phyloP scores from a whole-genome alignment of 2,888 invertebrate genomes.

The Cheilosia soror region DNA sequence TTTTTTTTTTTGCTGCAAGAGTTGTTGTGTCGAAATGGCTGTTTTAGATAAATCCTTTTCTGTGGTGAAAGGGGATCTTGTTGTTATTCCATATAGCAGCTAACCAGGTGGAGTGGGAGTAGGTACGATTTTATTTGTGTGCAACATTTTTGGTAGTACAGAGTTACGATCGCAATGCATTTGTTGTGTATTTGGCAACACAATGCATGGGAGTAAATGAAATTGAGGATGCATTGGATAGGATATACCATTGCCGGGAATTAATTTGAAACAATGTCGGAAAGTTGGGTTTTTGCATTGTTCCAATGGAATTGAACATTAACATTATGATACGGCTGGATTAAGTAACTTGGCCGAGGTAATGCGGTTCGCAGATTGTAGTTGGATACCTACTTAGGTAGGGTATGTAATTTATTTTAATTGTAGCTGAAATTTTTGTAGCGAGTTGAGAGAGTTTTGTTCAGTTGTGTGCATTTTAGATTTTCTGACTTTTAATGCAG shows the following conservation, averaged over 20 bases:
- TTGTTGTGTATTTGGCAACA: constrained; percentile 14
- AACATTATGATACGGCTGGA: constrained; percentile 29
- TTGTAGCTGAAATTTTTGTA: background rate
- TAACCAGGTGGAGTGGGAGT: constrained; percentile 12
- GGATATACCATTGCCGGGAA: constrained; percentile 34
- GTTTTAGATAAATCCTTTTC: constrained; percentile 67
- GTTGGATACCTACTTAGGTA: background rate
- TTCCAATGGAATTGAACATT: constrained; percentile 31
- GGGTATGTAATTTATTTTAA: background rate
- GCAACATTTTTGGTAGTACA: constrained; percentile 27
- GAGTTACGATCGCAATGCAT: constrained; percentile 49
- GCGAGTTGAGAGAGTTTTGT: background rate
- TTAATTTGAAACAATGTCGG: constrained; percentile 67
- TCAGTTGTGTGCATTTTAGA: background rate
- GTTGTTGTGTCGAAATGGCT: constrained; percentile 48
- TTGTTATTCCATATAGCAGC: constrained; percentile 33
- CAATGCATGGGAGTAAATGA: constrained; percentile 50
- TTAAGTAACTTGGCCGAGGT: constrained; percentile 32
- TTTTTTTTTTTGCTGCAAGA: background rate
- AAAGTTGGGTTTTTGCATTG: constrained; percentile 40
- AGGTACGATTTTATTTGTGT: constrained; percentile 30
- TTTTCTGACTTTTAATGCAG: too few relatives aligned
- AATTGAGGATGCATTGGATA: constrained; percentile 43
- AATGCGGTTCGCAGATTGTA: constrained; percentile 4
- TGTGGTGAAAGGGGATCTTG: constrained; percentile 43